A percentile compares a stretch with the other conserved stretches of the same genome.
These are phyloP conservation scores for Noctilio leporinus DNA, from an alignment of 2,113 vertebrate genomes.

Conservation along the genomic window DNA sequence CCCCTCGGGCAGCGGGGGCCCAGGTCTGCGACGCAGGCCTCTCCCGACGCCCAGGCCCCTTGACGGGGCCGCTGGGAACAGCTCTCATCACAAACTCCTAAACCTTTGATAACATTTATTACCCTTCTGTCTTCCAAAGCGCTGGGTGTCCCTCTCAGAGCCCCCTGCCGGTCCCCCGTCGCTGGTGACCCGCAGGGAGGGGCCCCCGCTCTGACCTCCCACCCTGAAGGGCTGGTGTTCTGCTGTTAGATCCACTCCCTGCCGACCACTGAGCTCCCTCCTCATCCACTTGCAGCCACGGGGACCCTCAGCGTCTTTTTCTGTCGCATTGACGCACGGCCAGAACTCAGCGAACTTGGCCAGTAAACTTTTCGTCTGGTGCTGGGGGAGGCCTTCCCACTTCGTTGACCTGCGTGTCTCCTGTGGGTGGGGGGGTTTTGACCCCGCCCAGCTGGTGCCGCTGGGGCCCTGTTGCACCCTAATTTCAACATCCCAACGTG, in stretches of 20 bases:
- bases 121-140: background rate
- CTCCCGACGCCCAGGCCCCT: background rate
- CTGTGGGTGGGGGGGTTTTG: background rate
- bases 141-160: background rate
- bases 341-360: rapidly evolving
- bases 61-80: background rate
- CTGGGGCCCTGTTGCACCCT: rapidly evolving
- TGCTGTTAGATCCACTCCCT: background rate
- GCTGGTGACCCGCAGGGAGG: background rate
- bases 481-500: too few species aligned
- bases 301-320: background rate
- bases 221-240: background rate
- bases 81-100: background rate
- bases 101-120: too few species aligned
- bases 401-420: rapidly evolving
- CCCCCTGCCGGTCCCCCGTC: background rate
- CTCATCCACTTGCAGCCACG: background rate
- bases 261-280: background rate
- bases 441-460: rapidly evolving
- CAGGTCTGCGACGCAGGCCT: too few species aligned
- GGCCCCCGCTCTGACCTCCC: background rate
- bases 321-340: background rate
- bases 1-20: background rate
- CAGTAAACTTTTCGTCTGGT: background rate
- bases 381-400: background rate